These are phyloP conservation scores for Tragelaphus eurycerus DNA, from an alignment of 2,797 vertebrate genomes.

Conservation along the genomic window DNA sequence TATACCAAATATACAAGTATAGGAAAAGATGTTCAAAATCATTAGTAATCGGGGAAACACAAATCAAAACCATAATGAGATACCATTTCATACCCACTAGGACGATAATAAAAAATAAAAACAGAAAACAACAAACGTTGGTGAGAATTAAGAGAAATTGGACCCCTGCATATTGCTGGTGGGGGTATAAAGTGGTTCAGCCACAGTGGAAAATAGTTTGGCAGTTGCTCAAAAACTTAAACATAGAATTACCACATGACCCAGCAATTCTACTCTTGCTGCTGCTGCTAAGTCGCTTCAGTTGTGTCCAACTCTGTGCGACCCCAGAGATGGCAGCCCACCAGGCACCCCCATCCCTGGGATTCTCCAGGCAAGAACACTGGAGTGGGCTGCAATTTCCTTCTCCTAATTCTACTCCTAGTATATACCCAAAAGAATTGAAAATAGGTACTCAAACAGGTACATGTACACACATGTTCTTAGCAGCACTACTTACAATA, in stretches of 20 bases:
- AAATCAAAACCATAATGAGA: slow-evolving; percentile 10
- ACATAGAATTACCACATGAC: background rate
- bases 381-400: too few species aligned
- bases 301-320: too few species aligned
- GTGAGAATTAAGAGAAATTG: background rate
- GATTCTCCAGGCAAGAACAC: too few species aligned
- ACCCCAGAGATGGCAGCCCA: too few species aligned
- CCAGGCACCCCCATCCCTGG: too few species aligned
- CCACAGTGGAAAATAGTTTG: background rate
- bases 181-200: background rate
- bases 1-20: background rate
- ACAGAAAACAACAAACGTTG: background rate
- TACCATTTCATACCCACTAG: background rate
- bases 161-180: background rate
- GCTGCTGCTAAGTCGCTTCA: too few species aligned
- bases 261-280: background rate
- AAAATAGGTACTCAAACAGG: slow-evolving; percentile 8
- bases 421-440: background rate
- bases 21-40: slow-evolving; percentile 7
- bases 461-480: background rate
- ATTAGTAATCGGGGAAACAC: slow-evolving; percentile 29
- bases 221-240: background rate
- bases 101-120: background rate
- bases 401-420: background rate
- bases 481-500: background rate